Conservation (phyloP, 2,888 invertebrate genomes). For the Saturnia pavonia region DNA sequence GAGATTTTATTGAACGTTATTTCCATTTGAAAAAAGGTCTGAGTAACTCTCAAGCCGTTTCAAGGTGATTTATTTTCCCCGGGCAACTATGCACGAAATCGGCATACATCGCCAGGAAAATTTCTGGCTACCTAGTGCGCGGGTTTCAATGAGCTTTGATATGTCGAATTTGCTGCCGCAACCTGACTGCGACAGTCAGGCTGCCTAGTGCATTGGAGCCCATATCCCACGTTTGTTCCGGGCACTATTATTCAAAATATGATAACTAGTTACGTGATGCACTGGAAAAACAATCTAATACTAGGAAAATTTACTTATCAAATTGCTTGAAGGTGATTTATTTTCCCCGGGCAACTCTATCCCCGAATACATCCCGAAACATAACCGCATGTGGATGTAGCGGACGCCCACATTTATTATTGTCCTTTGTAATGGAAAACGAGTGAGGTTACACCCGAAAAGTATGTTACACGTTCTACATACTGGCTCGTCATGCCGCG, state of each 20-base stretch:
- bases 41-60: not conserved
- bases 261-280: not conserved
- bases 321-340: constrained; percentile 7
- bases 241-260: no score
- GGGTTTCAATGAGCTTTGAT: no score
- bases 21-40: no score
- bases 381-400: constrained; percentile 12
- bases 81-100: no score
- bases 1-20: no score
- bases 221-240: no score
- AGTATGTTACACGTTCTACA: constrained; percentile 20
- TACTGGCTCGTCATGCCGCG: constrained; percentile 7
- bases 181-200: no score
- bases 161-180: no score
- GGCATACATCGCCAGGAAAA: no score
- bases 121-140: no score
- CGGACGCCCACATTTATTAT: constrained; percentile 45
- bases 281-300: not conserved
- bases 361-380: not conserved
- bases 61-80: constrained; percentile 1
- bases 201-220: no score
- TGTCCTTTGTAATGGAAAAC: constrained; percentile 60
- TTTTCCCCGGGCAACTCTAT: not conserved
- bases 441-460: constrained; percentile 45
- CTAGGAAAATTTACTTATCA: not conserved